Evolutionary conservation across 1,140 invertebrate species (phyloP), one percentile per base, ranked within the genome.

Genomic region (Procambarus clarkii): DNA sequence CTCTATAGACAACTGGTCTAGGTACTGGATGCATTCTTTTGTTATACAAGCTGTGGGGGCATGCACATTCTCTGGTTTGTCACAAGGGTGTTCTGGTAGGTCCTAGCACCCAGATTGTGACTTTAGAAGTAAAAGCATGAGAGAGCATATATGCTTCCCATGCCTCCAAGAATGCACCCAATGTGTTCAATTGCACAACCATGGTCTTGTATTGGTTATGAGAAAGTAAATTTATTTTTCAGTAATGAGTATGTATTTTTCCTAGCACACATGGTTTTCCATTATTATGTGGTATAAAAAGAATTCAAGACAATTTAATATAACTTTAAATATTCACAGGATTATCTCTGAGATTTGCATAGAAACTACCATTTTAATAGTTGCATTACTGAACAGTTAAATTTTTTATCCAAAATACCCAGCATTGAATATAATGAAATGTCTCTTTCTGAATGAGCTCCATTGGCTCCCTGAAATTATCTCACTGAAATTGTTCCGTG

Each of bases 191-290:
- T 34, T 50, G 46, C 50, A 80, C 34, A 48, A 80, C 78, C 78
- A 80, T 48, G 44, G 78, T 80, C 78, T 80, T 80, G 78, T 80
- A 80, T 34, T 80, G 78, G 78, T 80, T 50, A 54, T 80, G 15
- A 74, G 69, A 11, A 34, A 4, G 34, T 74, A 21, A 34, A 21
- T 24, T 34, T 34, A 74, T 74, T 74, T 9, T 24, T 5, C 21
- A 74, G 8, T 34, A 34, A 34, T 5, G 69, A 24, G 34, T 74
- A 34, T 34, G 69, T 74, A 74, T 3, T 74, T 34, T 34, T 74
- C 7, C 34, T 74, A 74, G 69, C 7, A 34, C 69, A 74, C 69
- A 74, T 74, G 24, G 69, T 34, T 74, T 74, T 74, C 69, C 15
- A 69, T 69, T 69, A 69, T 69, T 69, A 18, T 69, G 7, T 18